phyloP scores from a whole-genome alignment of 2,888 invertebrate species.

The Leucania comma region DNA sequence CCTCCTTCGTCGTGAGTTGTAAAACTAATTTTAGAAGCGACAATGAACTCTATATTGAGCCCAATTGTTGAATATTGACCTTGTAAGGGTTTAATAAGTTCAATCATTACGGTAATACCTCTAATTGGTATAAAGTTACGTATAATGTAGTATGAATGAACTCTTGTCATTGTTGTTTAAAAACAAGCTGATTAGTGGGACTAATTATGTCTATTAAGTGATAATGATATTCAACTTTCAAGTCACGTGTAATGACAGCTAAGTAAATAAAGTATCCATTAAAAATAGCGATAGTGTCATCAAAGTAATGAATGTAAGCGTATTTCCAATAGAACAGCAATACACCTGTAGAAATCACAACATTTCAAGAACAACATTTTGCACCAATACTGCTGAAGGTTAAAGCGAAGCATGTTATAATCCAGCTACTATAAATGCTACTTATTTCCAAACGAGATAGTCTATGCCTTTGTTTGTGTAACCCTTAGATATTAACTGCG shows the following conservation, averaged over 20 bases:
- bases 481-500: slow-evolving; percentile 21
- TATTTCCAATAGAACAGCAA: neutral
- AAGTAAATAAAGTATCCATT: neutral
- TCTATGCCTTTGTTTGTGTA: slow-evolving; percentile 33
- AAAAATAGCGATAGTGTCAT: slow-evolving; percentile 1
- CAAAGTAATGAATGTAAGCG: neutral
- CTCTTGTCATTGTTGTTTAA: slow-evolving; percentile 23
- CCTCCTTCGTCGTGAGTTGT: slow-evolving; percentile 51
- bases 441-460: slow-evolving; percentile 5
- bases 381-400: too few relatives aligned
- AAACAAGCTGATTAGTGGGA: slow-evolving; percentile 28
- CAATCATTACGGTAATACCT: neutral
- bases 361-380: neutral
- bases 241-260: neutral
- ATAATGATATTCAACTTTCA: neutral
- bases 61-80: slow-evolving; percentile 31
- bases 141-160: slow-evolving; percentile 10
- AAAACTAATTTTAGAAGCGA: slow-evolving; percentile 69
- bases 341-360: neutral
- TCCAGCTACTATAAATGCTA: neutral
- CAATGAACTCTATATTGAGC: slow-evolving; percentile 67
- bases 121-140: slow-evolving; percentile 18
- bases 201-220: neutral
- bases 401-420: slow-evolving; percentile 11
- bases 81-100: slow-evolving; percentile 37